Evolutionary conservation across 2,113 vertebrate species (phyloP).

Genomic region (Corydoras sp.): DNA sequence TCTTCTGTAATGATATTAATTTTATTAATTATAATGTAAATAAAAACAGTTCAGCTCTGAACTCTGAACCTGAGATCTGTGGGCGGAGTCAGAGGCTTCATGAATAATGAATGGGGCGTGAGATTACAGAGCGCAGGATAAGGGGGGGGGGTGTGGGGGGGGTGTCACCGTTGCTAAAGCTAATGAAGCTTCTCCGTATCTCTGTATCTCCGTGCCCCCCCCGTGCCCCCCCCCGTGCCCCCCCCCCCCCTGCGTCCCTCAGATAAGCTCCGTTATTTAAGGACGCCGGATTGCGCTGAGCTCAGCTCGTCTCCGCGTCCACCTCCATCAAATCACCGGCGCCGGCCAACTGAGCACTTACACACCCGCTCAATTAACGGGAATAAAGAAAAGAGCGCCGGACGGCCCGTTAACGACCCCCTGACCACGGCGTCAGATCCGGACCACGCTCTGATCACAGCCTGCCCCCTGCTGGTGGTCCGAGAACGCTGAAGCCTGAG

Average conservation of each 20-base stretch:
- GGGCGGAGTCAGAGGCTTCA: too few relatives aligned
- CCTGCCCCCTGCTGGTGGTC: too few relatives aligned
- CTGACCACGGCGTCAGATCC: too few relatives aligned
- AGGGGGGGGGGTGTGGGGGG: neutral
- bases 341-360: slow-evolving; percentile 47
- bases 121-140: neutral
- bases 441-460: too few relatives aligned
- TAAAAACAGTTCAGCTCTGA: too few relatives aligned
- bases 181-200: slow-evolving; percentile 24
- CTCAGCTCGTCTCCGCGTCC: slow-evolving; percentile 51
- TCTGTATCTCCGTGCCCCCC: too few relatives aligned
- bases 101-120: too few relatives aligned
- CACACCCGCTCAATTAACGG: slow-evolving; percentile 33
- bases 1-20: too few relatives aligned
- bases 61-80: too few relatives aligned
- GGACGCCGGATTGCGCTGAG: slow-evolving; percentile 59
- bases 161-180: neutral
- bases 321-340: slow-evolving; percentile 29
- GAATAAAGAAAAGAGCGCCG: slow-evolving; percentile 29
- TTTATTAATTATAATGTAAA: too few relatives aligned
- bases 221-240: slow-evolving; percentile 17
- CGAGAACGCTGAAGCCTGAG: too few relatives aligned
- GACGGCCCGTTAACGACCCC: too few relatives aligned
- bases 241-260: slow-evolving; percentile 36
- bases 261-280: slow-evolving; percentile 72